Percentiles rank a stretch among this genome's conserved stretches.
phyloP scores from a whole-genome alignment of 2,797 vertebrate species.

The Mus spretus region DNA sequence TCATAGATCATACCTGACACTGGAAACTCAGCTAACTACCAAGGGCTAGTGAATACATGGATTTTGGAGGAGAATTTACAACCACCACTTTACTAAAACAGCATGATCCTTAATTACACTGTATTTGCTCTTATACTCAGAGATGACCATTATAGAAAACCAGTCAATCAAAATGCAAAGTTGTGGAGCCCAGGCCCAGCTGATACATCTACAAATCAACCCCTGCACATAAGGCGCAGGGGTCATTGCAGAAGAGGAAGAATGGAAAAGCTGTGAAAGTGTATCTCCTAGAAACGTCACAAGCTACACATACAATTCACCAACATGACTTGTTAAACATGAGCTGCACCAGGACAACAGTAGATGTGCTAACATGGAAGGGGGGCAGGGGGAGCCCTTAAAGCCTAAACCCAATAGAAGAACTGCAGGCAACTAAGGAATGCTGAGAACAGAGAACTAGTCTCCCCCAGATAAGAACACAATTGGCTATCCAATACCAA shows the following conservation, averaged over 20 bases:
- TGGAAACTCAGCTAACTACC: neutral
- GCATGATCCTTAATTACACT: too few relatives aligned
- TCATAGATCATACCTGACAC: neutral
- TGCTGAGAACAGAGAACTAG: too few relatives aligned
- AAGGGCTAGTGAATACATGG: neutral
- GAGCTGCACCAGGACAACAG: neutral
- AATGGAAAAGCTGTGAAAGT: too few relatives aligned
- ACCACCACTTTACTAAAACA: too few relatives aligned
- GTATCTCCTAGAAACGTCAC: too few relatives aligned
- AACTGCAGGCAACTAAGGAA: too few relatives aligned
- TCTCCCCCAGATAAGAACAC: too few relatives aligned
- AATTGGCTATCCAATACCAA: too few relatives aligned
- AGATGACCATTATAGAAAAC: neutral
- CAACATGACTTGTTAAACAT: neutral
- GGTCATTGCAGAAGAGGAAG: neutral
- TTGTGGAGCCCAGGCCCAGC: neutral
- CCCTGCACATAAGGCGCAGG: neutral
- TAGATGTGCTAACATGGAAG: neutral
- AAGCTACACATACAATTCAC: too few relatives aligned
- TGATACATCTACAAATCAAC: neutral
- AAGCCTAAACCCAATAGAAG: neutral
- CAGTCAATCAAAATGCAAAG: too few relatives aligned
- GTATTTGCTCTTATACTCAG: neutral
- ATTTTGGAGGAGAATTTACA: neutral
- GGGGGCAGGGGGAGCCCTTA: neutral